phyloP scores from a whole-genome alignment of 2,888 invertebrate genomes.

The Crepidodera aurea region DNA sequence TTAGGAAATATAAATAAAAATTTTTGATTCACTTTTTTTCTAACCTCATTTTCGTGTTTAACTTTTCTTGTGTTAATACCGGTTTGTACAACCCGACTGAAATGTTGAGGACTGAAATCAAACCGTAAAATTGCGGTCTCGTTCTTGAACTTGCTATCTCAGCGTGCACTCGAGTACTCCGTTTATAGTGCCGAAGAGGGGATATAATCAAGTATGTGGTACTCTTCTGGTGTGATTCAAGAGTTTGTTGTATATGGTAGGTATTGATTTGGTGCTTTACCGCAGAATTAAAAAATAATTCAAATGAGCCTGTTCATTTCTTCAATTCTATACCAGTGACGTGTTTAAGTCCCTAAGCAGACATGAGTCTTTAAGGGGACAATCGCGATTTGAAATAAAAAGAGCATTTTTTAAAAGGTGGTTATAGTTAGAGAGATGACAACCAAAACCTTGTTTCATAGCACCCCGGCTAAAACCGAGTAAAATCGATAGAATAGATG shows the following conservation, averaged over 20 bases:
- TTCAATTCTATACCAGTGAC: too few species aligned
- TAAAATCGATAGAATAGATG: too few species aligned
- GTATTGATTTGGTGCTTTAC: conserved; percentile 1
- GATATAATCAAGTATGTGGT: conserved; percentile 14
- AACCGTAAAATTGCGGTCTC: conserved; percentile 34
- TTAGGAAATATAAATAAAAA: background rate
- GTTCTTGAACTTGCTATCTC: conserved; percentile 44
- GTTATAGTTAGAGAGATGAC: too few species aligned
- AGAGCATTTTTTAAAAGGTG: too few species aligned
- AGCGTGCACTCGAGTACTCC: conserved; percentile 10
- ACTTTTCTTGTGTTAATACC: conserved; percentile 7
- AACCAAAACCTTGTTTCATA: too few species aligned
- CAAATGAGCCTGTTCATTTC: too few species aligned
- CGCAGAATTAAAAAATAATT: background rate
- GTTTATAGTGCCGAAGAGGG: conserved; percentile 17
- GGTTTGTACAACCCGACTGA: conserved; percentile 44
- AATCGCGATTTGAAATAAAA: too few species aligned
- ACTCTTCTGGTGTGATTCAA: background rate
- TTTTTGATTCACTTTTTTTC: background rate
- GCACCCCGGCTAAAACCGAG: too few species aligned
- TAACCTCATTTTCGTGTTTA: conserved; percentile 72
- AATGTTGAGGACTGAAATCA: conserved; percentile 28
- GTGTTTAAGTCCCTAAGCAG: too few species aligned
- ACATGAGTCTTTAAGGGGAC: too few species aligned
- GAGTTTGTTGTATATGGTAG: too few species aligned